phyloP scores from a whole-genome alignment of 92 coral and sea anemone genomes.

The Heteractis magnifica region DNA sequence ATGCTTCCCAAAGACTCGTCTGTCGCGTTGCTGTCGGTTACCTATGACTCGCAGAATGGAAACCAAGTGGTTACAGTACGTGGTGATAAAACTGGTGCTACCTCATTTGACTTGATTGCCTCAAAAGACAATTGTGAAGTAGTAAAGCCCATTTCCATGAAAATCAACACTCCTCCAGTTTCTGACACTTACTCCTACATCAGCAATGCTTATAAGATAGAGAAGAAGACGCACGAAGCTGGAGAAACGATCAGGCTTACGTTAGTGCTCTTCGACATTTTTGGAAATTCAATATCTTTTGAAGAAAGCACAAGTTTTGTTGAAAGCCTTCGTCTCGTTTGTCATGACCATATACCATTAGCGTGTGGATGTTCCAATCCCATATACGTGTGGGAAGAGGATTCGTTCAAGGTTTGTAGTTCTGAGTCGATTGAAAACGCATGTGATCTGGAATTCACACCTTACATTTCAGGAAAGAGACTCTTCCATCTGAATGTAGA shows the following conservation, averaged over 20 bases:
- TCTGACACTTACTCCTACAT: no score
- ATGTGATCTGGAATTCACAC: not conserved
- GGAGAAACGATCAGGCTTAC: not conserved
- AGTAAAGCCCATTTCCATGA: no score
- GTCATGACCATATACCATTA: not conserved
- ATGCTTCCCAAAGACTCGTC: not conserved
- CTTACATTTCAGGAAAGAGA: not conserved
- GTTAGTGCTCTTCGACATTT: not conserved
- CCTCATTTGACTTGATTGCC: no score
- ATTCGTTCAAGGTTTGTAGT: not conserved
- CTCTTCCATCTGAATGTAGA: not conserved
- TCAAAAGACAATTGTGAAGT: no score
- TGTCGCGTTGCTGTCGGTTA: not conserved
- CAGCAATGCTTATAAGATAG: not conserved
- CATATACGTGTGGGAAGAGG: not conserved
- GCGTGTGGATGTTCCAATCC: not conserved
- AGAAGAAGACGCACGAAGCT: not conserved
- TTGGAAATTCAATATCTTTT: not conserved
- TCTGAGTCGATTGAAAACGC: not conserved
- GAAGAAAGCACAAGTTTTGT: not conserved
- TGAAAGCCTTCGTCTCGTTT: not conserved
- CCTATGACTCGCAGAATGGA: not conserved
- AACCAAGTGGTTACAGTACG: no score
- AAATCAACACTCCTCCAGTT: no score
- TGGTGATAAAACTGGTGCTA: no score